Conservation (phyloP, 2,888 invertebrate genomes). For the Caenorhabditis panamensis region DNA sequence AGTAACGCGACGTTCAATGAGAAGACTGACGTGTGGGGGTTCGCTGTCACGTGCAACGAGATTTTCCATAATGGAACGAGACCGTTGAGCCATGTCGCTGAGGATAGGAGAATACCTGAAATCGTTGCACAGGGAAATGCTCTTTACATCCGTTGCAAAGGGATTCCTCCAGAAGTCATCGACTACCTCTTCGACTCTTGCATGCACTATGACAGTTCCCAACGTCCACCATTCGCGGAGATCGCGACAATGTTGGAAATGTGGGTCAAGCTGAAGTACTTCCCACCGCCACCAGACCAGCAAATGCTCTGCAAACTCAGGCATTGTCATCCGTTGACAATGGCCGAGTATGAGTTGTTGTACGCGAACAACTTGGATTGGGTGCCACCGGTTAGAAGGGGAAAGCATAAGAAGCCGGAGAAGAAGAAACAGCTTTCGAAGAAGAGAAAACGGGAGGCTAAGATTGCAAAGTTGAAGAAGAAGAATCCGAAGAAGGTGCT, state of each 20-base stretch:
- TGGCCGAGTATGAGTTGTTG: constrained; percentile 46
- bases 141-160: constrained; percentile 1
- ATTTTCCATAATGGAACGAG: constrained; percentile 42
- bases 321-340: constrained; percentile 34
- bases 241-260: background rate
- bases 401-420: background rate
- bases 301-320: constrained; percentile 12
- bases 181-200: background rate
- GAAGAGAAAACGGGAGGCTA: constrained; percentile 5
- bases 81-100: constrained; percentile 6
- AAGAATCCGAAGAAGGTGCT: constrained; percentile 6
- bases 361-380: constrained; percentile 39
- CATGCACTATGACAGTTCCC: background rate
- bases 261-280: constrained; percentile 24
- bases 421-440: background rate
- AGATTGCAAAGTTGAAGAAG: constrained; percentile 8
- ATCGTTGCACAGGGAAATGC: background rate
- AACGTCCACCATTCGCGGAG: constrained; percentile 14
- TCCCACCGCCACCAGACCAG: constrained; percentile 27
- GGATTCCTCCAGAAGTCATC: background rate
- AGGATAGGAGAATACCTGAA: background rate
- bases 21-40: constrained; percentile 60
- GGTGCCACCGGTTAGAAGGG: constrained; percentile 20
- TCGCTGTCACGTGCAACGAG: constrained; percentile 54
- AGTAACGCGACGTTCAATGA: constrained; percentile 23